Evolutionary conservation across 2,113 vertebrate genomes (phyloP).

Genomic region (Heterotis niloticus): DNA sequence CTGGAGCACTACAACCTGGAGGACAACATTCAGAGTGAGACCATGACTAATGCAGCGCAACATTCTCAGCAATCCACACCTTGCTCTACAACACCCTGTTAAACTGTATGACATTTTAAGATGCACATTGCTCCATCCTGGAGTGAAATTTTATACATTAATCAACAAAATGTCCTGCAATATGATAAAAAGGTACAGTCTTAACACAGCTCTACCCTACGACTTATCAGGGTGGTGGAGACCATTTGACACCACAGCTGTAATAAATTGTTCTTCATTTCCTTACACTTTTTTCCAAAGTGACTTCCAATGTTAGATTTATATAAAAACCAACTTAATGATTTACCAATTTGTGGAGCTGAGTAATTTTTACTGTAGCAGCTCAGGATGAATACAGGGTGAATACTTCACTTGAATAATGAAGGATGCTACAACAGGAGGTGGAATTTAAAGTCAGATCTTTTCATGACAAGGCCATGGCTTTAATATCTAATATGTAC

Average conservation of each 20-base stretch:
- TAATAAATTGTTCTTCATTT: too few species aligned
- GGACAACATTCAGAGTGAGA: conserved; percentile 75
- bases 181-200: not conserved
- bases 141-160: not conserved
- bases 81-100: not conserved
- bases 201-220: not conserved
- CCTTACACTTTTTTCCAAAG: too few species aligned
- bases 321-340: too few species aligned
- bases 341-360: too few species aligned
- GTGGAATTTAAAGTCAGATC: too few species aligned
- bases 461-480: too few species aligned
- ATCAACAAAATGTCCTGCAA: not conserved
- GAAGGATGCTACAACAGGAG: too few species aligned
- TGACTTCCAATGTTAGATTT: too few species aligned
- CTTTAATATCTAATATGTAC: too few species aligned
- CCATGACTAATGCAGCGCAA: too few species aligned
- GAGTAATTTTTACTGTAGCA: not conserved
- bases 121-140: not conserved
- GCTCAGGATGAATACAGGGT: not conserved
- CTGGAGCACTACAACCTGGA: conserved; percentile 79
- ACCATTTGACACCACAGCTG: not conserved
- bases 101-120: not conserved
- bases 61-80: not conserved
- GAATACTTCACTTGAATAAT: not conserved
- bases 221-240: not conserved